Base-by-base conservation (phyloP, 1,140 invertebrate genomes). In the Ctenoplectra terminalis region DNA sequence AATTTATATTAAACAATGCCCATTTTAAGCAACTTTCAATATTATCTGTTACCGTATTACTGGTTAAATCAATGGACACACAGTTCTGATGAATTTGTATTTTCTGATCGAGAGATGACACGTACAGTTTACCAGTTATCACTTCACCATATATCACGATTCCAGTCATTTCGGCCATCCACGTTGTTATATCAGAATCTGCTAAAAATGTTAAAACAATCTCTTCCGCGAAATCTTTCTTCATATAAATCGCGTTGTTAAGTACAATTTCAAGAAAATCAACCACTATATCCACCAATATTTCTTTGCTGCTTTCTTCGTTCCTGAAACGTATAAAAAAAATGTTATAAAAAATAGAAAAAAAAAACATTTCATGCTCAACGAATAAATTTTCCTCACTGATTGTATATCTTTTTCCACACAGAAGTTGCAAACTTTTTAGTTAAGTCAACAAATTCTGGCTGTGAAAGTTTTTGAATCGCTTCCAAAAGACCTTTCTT, bases 191-290 rank as follows among this genome's bases (percentile, higher is more conserved):
- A 56, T 93, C 89, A 20, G 91, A 87, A 56, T 87, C 77, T 48
- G 83, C 89, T 31, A 92, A 73, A 64, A 92, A 90, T 37, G 79
- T 81, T 6, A 90, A 46, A 61, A 91, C 70, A 37, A 89, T 76
- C 67, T 92, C 64, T 70, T 80, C 56, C 74, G 78, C 76, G 67
- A 79, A 74, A 11, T 87, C 67, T 4, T 60, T 13, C 31, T 85
- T 66, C 23, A 23, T 31, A 46, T 48, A 70, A 29, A 48, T 52
- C 8, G 61, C 67, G 40, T 86, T 77, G 29, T 92, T 78, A 20
- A 94, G 82, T n/a, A 94, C 83, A 77, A 92, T 86, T 70, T 92
- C 91, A 11, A 95, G 79, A 40, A 95, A 91, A 82, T 93, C 89
- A 2, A 92, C 88, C 13, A 93, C 90, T 61, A 94, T 87, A 34